Conservation (phyloP, 2,113 vertebrate species). For the Sinocyclocheilus anshuiensis region DNA sequence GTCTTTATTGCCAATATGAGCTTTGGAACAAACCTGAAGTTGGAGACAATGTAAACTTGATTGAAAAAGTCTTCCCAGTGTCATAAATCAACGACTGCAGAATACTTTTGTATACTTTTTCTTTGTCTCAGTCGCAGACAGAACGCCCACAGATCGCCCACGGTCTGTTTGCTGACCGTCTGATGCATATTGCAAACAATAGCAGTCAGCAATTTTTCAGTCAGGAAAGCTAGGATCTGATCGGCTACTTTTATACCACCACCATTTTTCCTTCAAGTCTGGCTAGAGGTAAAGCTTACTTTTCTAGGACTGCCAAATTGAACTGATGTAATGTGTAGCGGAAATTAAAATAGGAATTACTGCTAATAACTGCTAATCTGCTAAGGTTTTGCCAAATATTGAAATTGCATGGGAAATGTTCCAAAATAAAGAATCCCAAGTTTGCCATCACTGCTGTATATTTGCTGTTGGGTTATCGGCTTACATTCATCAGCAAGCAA, state of each 20-base stretch:
- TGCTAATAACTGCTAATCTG: background rate
- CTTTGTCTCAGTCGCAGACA: background rate
- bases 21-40: slow-evolving; percentile 15
- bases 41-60: background rate
- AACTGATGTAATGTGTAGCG: background rate
- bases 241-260: background rate
- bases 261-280: background rate
- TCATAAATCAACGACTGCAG: background rate
- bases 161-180: background rate
- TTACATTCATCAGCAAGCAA: background rate
- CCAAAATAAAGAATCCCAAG: background rate
- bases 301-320: background rate
- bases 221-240: background rate
- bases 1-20: slow-evolving; percentile 1
- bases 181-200: background rate
- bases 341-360: background rate
- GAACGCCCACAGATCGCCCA: background rate
- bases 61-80: background rate
- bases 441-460: background rate
- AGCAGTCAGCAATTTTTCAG: background rate
- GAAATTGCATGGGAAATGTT: background rate
- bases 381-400: background rate
- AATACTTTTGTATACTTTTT: background rate
- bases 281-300: background rate
- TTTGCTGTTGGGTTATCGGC: background rate